Percentiles rank a stretch among this genome's conserved stretches.
Conservation (phyloP, 2,113 vertebrate species). For the Lophochroa leadbeateri region DNA sequence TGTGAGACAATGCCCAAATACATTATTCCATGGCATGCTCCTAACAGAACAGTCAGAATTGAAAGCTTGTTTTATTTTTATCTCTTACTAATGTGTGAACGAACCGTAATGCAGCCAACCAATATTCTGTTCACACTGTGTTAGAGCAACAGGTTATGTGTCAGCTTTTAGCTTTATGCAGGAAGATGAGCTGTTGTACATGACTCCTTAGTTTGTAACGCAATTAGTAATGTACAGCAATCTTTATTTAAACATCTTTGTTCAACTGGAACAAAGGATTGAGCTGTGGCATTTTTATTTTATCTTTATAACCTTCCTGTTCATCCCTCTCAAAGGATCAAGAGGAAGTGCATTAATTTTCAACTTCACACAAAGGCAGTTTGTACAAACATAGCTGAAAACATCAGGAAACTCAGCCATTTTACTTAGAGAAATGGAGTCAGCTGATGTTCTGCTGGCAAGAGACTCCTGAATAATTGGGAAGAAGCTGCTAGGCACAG, state of each 20-base stretch:
- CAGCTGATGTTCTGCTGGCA: conserved; percentile 14
- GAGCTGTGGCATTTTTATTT: conserved; percentile 17
- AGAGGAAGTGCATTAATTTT: conserved; percentile 48
- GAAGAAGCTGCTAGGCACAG: background rate
- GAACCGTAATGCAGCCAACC: background rate
- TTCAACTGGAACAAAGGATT: background rate
- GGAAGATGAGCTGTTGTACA: background rate
- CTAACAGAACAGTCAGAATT: background rate
- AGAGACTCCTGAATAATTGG: background rate
- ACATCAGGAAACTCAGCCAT: conserved; percentile 28
- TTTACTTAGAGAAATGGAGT: conserved; percentile 26
- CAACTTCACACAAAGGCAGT: conserved; percentile 16
- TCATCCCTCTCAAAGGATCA: background rate
- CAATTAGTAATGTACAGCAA: background rate
- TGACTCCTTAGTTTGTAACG: background rate
- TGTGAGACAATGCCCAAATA: background rate
- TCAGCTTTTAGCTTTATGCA: background rate
- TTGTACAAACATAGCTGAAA: conserved; percentile 63
- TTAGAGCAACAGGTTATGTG: background rate
- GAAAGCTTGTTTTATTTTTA: background rate
- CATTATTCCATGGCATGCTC: background rate
- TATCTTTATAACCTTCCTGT: background rate
- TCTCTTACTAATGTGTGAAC: background rate
- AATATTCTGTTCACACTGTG: background rate
- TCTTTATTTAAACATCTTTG: conserved; percentile 26